phyloP scores from a whole-genome alignment of 2,113 vertebrate genomes.

The Callocephalon fimbriatum region DNA sequence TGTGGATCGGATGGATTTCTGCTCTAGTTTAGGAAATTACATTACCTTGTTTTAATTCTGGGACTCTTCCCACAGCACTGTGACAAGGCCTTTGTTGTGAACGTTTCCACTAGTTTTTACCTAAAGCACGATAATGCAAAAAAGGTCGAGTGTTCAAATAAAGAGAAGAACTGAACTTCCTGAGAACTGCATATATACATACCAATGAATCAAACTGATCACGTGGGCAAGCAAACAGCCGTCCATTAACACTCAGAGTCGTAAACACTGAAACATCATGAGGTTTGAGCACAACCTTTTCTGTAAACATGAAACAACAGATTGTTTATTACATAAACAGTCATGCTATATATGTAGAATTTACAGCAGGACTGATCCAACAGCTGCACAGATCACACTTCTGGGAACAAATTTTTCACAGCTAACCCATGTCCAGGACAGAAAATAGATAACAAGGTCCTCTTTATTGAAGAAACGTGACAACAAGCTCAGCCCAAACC shows the following conservation, averaged over 20 bases:
- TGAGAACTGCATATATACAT: conserved; percentile 56
- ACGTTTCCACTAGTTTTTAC: neutral
- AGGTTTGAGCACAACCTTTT: conserved; percentile 93
- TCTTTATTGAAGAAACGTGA: neutral
- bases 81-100: neutral
- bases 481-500: neutral
- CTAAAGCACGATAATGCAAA: neutral
- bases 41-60: neutral
- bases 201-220: conserved; percentile 97
- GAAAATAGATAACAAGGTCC: neutral
- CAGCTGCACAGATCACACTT: neutral
- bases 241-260: conserved; percentile 91
- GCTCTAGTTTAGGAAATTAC: neutral
- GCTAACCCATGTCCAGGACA: neutral
- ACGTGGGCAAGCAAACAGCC: conserved; percentile 91
- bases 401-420: neutral
- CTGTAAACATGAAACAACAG: conserved; percentile 79
- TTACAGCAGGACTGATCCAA: conserved; percentile 21
- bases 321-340: conserved; percentile 21
- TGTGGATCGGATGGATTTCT: neutral
- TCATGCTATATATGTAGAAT: conserved; percentile 9
- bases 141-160: neutral
- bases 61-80: neutral
- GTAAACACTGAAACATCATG: conserved; percentile 96
- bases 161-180: neutral